These are phyloP conservation scores for Mesoligia furuncula DNA, from an alignment of 2,888 invertebrate species.

Conservation along the genomic window DNA sequence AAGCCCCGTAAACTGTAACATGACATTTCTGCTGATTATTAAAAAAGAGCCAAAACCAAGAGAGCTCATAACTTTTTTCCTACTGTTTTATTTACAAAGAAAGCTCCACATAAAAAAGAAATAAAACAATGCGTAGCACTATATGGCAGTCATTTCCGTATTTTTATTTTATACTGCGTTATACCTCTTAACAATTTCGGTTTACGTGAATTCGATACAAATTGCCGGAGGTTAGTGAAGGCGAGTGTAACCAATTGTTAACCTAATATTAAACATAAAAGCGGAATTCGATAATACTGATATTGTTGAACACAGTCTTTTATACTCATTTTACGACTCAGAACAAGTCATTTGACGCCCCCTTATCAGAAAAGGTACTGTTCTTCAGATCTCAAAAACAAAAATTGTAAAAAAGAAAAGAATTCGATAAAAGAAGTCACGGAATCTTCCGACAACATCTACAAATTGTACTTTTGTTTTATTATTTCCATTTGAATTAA, in stretches of 20 bases:
- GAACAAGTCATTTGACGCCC: slow-evolving; percentile 44
- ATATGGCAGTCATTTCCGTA: slow-evolving; percentile 18
- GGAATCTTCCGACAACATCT: slow-evolving; percentile 45
- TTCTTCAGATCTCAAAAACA: slow-evolving; percentile 32
- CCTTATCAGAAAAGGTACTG: slow-evolving; percentile 31
- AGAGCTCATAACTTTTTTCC: slow-evolving; percentile 8
- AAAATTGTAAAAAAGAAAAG: slow-evolving; percentile 25
- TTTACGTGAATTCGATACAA: slow-evolving; percentile 59
- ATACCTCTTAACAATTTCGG: slow-evolving; percentile 48
- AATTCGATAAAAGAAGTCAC: slow-evolving; percentile 32
- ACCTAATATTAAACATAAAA: slow-evolving; percentile 46
- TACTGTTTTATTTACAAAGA: slow-evolving; percentile 18
- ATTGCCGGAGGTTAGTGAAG: slow-evolving; percentile 41
- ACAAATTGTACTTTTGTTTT: slow-evolving; percentile 55
- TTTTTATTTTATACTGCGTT: slow-evolving; percentile 42
- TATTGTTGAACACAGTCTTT: slow-evolving; percentile 41
- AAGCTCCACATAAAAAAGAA: slow-evolving; percentile 20
- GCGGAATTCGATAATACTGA: slow-evolving; percentile 30
- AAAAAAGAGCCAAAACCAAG: not conserved
- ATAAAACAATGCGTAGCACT: slow-evolving; percentile 19
- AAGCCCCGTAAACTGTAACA: not conserved
- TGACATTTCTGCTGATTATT: slow-evolving; percentile 5
- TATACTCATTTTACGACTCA: slow-evolving; percentile 45
- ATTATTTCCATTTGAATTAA: slow-evolving; percentile 56
- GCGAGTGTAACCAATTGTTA: slow-evolving; percentile 55